phyloP scores from a whole-genome alignment of 2,888 invertebrate genomes.

The Laothoe populi region DNA sequence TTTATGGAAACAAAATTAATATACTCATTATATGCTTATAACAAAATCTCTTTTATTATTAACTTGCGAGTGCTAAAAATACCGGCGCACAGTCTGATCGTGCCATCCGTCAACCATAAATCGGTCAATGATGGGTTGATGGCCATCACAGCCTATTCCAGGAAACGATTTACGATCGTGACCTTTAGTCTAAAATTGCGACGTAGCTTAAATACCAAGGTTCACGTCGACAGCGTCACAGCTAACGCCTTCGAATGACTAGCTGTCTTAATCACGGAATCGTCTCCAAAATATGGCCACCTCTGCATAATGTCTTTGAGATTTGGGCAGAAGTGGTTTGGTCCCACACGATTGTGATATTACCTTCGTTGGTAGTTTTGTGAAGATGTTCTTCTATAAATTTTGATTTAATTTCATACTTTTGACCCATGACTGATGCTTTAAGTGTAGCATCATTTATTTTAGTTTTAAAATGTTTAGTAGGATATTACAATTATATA shows the following conservation, averaged over 20 bases:
- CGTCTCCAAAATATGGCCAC: conserved; percentile 15
- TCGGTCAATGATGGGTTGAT: conserved; percentile 24
- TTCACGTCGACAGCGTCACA: conserved; percentile 10
- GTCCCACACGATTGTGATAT: not conserved
- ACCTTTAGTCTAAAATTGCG: conserved; percentile 28
- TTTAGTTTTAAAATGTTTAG: too few species aligned
- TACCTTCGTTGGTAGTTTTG: not conserved
- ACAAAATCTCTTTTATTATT: too few species aligned
- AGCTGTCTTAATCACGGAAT: not conserved
- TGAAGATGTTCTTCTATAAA: not conserved
- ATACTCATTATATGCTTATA: too few species aligned
- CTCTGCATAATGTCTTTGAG: not conserved
- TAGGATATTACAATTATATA: too few species aligned
- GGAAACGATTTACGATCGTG: conserved; percentile 23
- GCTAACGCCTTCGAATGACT: conserved; percentile 26
- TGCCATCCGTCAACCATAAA: not conserved
- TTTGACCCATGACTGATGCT: not conserved
- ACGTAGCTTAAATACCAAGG: conserved; percentile 27
- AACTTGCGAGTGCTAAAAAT: too few species aligned
- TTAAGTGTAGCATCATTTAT: too few species aligned
- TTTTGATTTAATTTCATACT: not conserved
- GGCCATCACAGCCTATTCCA: conserved; percentile 17
- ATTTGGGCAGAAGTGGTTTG: not conserved
- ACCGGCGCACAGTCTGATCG: too few species aligned
- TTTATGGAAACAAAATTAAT: not conserved